A percentile compares a stretch with the other conserved stretches of the same genome.
Evolutionary conservation across 2,888 invertebrate species (phyloP).

Genomic region (Noctua janthe): DNA sequence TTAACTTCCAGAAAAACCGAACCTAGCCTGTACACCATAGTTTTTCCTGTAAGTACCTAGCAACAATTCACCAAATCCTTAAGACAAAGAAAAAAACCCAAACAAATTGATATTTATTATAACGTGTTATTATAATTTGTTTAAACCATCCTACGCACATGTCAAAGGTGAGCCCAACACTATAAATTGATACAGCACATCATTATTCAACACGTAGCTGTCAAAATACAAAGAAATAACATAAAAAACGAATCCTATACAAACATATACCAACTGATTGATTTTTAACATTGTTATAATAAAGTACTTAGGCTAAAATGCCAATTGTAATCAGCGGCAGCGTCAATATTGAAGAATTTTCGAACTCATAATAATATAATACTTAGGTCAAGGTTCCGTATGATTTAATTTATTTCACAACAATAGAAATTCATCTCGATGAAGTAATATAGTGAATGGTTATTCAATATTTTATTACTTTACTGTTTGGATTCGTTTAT

Average conservation of each 20-base stretch:
- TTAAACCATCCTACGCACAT: slow-evolving; percentile 19
- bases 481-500: slow-evolving; percentile 16
- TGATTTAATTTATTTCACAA: slow-evolving; percentile 40
- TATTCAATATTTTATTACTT: slow-evolving; percentile 40
- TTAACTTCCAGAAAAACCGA: not conserved
- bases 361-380: slow-evolving; percentile 1
- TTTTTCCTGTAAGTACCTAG: not conserved
- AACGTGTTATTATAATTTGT: slow-evolving; percentile 11
- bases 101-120: slow-evolving; percentile 13
- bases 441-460: slow-evolving; percentile 40
- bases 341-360: slow-evolving; percentile 37
- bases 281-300: slow-evolving; percentile 42
- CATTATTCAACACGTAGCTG: slow-evolving; percentile 48
- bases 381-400: slow-evolving; percentile 34
- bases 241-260: slow-evolving; percentile 29
- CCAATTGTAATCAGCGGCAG: slow-evolving; percentile 66
- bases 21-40: not conserved
- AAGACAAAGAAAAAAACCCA: not conserved
- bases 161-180: slow-evolving; percentile 45
- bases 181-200: slow-evolving; percentile 39
- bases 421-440: slow-evolving; percentile 39
- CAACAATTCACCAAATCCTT: not conserved
- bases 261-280: slow-evolving; percentile 39
- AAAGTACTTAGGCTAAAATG: slow-evolving; percentile 60
- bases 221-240: slow-evolving; percentile 36